Base-by-base conservation (phyloP, 2,888 invertebrate species). In the Spicauda simplicius region DNA sequence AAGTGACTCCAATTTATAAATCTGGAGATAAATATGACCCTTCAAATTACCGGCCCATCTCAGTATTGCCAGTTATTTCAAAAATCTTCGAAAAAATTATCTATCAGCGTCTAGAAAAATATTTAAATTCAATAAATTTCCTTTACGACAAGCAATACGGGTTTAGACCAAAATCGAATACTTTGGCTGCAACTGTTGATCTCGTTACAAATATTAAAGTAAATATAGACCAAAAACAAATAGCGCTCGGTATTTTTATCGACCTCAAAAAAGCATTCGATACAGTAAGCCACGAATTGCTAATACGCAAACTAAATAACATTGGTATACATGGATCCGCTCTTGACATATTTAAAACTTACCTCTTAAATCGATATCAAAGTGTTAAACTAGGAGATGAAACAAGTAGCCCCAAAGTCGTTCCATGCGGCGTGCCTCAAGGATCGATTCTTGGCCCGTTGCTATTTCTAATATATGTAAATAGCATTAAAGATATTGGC, bases 21-120 rank as follows among this genome's bases (percentile, higher is more conserved):
- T 65, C 59, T 65, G 71, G 68, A 0, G 8, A 12, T 16, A 69
- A 63, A 52, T 58, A 50, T 12, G 68, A 69, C 37, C 11, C 69
- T 11, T 37, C 64, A 12, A 71, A 71, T 12, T 72, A 69, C 50
- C 53, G 71, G 14, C 69, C 71, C 0, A 71, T 70, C 11, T 71
- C 70, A n/a, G 60, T 72, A 0, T 19, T 73, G 18, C 61, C 70
- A 14, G 50, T 61, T 8, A 18, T 71, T 7, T 63, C 69, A 55
- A 68, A 70, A 64, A 67, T 70, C 6, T 68, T 71, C 33, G 67
- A 73, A 62, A 70, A 60, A 62, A 52, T 69, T 25, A n/a, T 64
- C 8, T 58, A 68, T 56, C 54, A 30, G 0, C 61, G 69, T 8
- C 48, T 66, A 12, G 45, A 61, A 12, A 4, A 4, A 14, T 64